A percentile compares a stretch with the other conserved stretches of the same genome.
phyloP scores from a whole-genome alignment of 2,888 invertebrate species.

The Galeruca laticollis region DNA sequence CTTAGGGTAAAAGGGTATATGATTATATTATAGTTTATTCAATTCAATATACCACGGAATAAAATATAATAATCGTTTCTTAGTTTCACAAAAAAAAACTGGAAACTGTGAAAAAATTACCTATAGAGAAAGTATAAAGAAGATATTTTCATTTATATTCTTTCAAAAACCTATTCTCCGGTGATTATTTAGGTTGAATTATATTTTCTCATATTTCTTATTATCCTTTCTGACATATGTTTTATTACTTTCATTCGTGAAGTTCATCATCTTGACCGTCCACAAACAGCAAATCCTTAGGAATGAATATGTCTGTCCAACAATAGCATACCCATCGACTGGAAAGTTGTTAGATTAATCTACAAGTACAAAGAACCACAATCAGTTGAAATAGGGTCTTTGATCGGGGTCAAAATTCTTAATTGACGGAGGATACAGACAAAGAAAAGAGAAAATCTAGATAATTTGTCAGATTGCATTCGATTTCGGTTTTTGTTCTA shows the following conservation, averaged over 20 bases:
- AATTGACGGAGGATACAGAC: constrained; percentile 38
- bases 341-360: constrained; percentile 42
- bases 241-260: background rate
- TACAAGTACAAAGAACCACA: constrained; percentile 42
- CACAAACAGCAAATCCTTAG: constrained; percentile 47
- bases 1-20: too few relatives aligned
- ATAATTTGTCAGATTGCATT: constrained; percentile 40
- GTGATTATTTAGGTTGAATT: too few relatives aligned
- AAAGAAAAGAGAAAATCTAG: constrained; percentile 39
- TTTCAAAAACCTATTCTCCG: too few relatives aligned
- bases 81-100: too few relatives aligned
- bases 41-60: too few relatives aligned
- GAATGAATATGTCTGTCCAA: constrained; percentile 63
- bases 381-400: constrained; percentile 38
- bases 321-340: constrained; percentile 54
- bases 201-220: too few relatives aligned
- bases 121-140: too few relatives aligned
- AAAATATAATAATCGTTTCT: too few relatives aligned
- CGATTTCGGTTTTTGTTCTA: constrained; percentile 27
- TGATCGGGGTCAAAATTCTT: constrained; percentile 39
- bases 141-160: too few relatives aligned
- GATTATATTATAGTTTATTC: too few relatives aligned
- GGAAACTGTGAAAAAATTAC: too few relatives aligned
- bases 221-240: background rate
- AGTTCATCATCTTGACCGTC: constrained; percentile 21